Conservation (phyloP, 2,113 vertebrate genomes). For the Toxostoma redivivum region DNA sequence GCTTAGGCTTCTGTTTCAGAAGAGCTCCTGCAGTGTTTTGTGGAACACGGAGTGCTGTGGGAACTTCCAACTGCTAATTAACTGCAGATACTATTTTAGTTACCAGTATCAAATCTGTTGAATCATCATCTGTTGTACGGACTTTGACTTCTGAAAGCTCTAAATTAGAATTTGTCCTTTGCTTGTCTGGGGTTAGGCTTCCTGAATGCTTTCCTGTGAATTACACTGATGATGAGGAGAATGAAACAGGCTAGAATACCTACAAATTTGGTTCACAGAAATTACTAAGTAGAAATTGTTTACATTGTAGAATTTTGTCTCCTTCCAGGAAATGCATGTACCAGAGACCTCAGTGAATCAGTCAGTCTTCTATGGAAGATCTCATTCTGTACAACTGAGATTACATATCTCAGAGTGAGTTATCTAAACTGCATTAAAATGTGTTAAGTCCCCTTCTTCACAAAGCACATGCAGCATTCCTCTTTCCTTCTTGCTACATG, state of each 20-base stretch:
- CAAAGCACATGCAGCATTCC: neutral
- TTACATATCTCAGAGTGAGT: too few relatives aligned
- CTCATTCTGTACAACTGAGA: neutral
- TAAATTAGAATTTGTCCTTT: neutral
- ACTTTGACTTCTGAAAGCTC: neutral
- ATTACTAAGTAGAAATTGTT: neutral
- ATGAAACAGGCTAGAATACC: neutral
- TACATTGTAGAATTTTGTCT: neutral
- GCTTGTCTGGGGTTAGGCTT: neutral
- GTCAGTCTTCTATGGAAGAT: neutral
- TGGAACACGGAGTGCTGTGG: neutral
- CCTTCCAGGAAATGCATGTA: neutral
- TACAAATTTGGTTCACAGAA: neutral
- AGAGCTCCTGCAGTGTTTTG: neutral
- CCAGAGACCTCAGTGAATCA: neutral
- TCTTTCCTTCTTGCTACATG: neutral
- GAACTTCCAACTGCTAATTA: neutral
- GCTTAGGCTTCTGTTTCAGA: neutral
- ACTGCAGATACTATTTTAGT: neutral
- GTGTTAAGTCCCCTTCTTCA: neutral
- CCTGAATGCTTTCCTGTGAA: neutral
- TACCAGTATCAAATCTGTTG: neutral
- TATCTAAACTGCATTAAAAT: neutral
- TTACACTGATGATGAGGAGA: neutral
- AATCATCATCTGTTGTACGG: neutral